Conservation (phyloP, 2,113 vertebrate genomes). For the Syngnathus floridae region DNA sequence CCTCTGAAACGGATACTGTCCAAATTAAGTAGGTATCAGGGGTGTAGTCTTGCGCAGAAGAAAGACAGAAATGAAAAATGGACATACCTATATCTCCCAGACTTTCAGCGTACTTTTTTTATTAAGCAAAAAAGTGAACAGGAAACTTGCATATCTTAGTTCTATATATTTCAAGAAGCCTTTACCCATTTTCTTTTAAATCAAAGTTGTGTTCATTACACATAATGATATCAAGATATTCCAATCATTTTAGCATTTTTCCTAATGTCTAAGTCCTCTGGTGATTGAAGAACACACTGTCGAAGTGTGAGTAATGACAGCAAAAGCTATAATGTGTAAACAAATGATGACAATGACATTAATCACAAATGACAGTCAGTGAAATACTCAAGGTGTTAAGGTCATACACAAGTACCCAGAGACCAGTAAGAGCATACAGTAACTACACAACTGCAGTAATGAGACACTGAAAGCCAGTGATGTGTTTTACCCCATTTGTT, state of each 20-base stretch:
- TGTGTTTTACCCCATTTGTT: slow-evolving; percentile 7
- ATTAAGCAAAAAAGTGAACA: slow-evolving; percentile 3
- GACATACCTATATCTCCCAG: slow-evolving; percentile 8
- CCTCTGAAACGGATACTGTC: slow-evolving; percentile 10
- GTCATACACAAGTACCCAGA: slow-evolving; percentile 14
- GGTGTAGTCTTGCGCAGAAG: neutral
- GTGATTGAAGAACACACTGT: slow-evolving; percentile 26
- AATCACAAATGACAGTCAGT: slow-evolving; percentile 16
- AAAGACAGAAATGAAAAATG: slow-evolving; percentile 16
- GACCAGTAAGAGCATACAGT: neutral
- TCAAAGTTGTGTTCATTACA: slow-evolving; percentile 48
- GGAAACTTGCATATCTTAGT: slow-evolving; percentile 15
- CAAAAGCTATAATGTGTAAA: slow-evolving; percentile 13
- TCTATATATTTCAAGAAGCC: slow-evolving; percentile 18
- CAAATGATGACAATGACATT: slow-evolving; percentile 26
- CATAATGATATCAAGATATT: slow-evolving; percentile 42
- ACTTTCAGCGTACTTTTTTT: neutral
- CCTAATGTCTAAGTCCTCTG: slow-evolving; percentile 30
- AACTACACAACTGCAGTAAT: neutral
- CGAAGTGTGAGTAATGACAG: slow-evolving; percentile 25
- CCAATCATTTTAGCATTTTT: slow-evolving; percentile 45
- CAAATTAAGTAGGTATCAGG: slow-evolving; percentile 18
- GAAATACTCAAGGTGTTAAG: slow-evolving; percentile 13
- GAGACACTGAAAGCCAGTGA: slow-evolving; percentile 1
- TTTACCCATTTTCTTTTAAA: slow-evolving; percentile 21